Evolutionary conservation across 2,113 vertebrate genomes (phyloP).

Genomic region (Brevimyrus niger): DNA sequence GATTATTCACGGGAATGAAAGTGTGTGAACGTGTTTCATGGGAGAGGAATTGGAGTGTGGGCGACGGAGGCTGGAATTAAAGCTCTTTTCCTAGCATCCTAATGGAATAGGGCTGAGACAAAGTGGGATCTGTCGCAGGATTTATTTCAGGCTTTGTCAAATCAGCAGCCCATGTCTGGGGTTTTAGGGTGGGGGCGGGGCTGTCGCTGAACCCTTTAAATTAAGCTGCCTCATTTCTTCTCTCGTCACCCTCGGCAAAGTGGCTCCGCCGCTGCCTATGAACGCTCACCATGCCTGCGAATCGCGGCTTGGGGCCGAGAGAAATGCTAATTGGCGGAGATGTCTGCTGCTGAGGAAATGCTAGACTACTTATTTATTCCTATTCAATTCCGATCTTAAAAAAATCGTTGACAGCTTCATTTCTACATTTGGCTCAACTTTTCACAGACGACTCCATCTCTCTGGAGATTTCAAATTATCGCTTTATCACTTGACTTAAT

Average conservation of each 20-base stretch:
- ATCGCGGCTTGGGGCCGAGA: background rate
- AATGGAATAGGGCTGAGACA: background rate
- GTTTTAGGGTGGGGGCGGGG: background rate
- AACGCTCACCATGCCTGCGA: background rate
- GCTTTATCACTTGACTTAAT: background rate
- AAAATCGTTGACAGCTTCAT: slow-evolving; percentile 11
- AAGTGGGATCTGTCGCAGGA: background rate
- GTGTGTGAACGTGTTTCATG: too few species aligned
- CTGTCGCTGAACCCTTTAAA: background rate
- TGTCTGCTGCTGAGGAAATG: background rate
- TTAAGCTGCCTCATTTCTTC: slow-evolving; percentile 3
- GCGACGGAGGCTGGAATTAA: background rate
- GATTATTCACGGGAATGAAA: background rate
- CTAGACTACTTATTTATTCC: background rate
- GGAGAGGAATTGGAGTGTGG: background rate
- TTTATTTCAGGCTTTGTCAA: slow-evolving; percentile 13
- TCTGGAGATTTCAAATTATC: background rate
- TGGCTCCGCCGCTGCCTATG: background rate
- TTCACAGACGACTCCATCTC: background rate
- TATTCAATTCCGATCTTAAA: background rate
- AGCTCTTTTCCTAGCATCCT: background rate
- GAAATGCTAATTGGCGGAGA: slow-evolving; percentile 12
- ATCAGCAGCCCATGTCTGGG: background rate
- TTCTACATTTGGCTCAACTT: background rate
- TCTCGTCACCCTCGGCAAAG: background rate